Conservation (phyloP, 2,888 invertebrate genomes). For the Drosophila kambysellisi region DNA sequence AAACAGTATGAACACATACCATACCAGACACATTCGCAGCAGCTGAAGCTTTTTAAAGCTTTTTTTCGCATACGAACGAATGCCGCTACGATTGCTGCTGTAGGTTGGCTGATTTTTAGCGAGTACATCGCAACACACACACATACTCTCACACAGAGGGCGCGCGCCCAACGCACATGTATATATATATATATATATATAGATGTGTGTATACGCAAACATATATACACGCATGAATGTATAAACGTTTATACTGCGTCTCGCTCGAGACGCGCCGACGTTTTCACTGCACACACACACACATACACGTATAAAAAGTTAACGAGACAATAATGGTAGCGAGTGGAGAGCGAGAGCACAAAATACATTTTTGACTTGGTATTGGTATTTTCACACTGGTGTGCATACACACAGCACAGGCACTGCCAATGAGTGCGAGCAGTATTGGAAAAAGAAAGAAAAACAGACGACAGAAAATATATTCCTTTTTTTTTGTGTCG, state of each 20-base stretch:
- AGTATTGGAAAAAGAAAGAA: slow-evolving; percentile 84
- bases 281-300: slow-evolving; percentile 60
- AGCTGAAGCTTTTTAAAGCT: slow-evolving; percentile 54
- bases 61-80: slow-evolving; percentile 35
- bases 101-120: slow-evolving; percentile 34
- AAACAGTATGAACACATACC: slow-evolving; percentile 25
- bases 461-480: slow-evolving; percentile 83
- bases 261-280: slow-evolving; percentile 50
- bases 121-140: slow-evolving; percentile 50
- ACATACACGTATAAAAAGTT: slow-evolving; percentile 33
- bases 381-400: slow-evolving; percentile 62
- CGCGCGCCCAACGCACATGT: slow-evolving; percentile 52
- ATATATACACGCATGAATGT: slow-evolving; percentile 11
- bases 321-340: slow-evolving; percentile 57
- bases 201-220: slow-evolving; percentile 7
- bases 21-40: slow-evolving; percentile 12
- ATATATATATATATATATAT: slow-evolving; percentile 28
- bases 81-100: slow-evolving; percentile 36
- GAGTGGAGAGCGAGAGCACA: slow-evolving; percentile 62
- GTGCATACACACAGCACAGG: slow-evolving; percentile 67
- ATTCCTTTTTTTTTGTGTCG: slow-evolving; percentile 80
- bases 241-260: slow-evolving; percentile 54
- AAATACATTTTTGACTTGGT: slow-evolving; percentile 48
- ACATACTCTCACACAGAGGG: slow-evolving; percentile 36
- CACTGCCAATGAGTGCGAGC: slow-evolving; percentile 78